phyloP scores from a whole-genome alignment of 2,888 invertebrate species.

The Seira sanloemensis region DNA sequence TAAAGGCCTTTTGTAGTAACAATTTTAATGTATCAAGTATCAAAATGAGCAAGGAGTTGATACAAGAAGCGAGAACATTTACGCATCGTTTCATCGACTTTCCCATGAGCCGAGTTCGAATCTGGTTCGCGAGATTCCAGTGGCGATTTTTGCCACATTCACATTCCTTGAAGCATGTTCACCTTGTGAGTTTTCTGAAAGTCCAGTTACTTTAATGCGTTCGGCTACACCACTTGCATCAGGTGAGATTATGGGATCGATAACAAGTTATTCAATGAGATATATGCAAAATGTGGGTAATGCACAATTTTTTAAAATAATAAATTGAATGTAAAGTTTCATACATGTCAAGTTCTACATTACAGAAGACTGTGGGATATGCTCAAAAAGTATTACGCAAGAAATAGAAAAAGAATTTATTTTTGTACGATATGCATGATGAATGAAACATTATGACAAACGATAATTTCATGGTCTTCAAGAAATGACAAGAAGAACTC shows the following conservation, averaged over 20 bases:
- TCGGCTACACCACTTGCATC: not conserved
- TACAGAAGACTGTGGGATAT: not conserved
- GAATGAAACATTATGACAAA: conserved; percentile 27
- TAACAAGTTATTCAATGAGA: no score
- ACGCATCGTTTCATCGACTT: no score
- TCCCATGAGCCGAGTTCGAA: conserved; percentile 44
- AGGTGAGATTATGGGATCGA: not conserved
- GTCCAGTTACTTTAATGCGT: conserved; percentile 27
- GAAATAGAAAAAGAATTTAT: no score
- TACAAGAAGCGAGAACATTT: no score
- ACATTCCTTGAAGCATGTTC: conserved; percentile 37
- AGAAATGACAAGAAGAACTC: conserved; percentile 27
- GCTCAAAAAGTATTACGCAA: no score
- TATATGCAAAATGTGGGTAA: no score
- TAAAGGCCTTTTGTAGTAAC: no score
- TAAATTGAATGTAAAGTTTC: not conserved
- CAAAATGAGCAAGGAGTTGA: no score
- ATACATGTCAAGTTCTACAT: not conserved
- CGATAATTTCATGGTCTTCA: conserved; percentile 41
- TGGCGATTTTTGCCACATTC: conserved; percentile 49
- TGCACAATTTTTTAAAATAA: no score
- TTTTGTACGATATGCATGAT: no score
- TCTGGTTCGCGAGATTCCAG: conserved; percentile 49
- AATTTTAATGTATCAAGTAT: no score
- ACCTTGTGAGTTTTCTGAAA: conserved; percentile 26